phyloP scores from a whole-genome alignment of 2,113 vertebrate species.

The Alexandromys fortis region DNA sequence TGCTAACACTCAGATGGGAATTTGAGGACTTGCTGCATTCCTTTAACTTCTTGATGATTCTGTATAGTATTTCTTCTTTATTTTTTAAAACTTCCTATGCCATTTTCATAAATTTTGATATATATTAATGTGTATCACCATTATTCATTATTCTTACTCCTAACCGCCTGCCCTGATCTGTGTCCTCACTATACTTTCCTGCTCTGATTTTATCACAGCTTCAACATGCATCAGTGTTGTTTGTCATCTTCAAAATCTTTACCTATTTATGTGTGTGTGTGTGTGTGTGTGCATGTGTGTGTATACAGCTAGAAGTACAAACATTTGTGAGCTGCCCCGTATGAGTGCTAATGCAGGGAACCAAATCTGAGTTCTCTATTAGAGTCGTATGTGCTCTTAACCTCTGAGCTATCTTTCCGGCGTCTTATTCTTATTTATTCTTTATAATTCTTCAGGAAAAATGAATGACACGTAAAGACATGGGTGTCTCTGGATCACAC shows the following conservation, averaged over 20 bases:
- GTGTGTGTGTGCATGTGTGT: not conserved
- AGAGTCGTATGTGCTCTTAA: not conserved
- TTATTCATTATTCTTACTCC: not conserved
- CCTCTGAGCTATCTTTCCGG: not conserved
- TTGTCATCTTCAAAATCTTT: not conserved
- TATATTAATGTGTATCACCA: not conserved
- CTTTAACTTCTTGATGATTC: not conserved
- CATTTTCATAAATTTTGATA: not conserved
- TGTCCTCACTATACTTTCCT: not conserved
- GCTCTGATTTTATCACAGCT: not conserved
- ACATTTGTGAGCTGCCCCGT: not conserved
- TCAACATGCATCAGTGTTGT: not conserved
- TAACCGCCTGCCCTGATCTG: not conserved
- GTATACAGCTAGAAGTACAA: too few species aligned
- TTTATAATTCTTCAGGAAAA: slow-evolving; percentile 16
- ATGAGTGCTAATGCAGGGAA: not conserved
- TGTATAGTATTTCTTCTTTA: not conserved
- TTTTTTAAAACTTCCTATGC: too few species aligned
- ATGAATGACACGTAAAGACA: not conserved
- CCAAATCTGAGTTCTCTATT: not conserved
- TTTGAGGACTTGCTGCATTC: not conserved
- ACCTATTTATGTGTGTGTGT: not conserved
- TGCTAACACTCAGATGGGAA: not conserved
- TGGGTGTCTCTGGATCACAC: not conserved
- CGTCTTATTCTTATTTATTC: not conserved